Base-by-base conservation (phyloP, 2,888 invertebrate species). In the Zaprionus obscuricornis region DNA sequence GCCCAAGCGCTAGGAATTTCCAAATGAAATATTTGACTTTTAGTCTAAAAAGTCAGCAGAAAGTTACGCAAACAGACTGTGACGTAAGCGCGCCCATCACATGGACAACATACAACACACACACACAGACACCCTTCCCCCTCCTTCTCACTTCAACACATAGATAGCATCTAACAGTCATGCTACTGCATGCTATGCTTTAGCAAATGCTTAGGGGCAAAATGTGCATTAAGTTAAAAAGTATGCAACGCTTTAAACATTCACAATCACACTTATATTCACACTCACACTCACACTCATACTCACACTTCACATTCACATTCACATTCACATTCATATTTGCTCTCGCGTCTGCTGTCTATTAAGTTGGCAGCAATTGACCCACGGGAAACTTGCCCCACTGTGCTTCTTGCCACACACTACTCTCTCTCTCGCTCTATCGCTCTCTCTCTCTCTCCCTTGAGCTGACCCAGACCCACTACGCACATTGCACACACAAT, bases 11-110 rank as follows among this genome's bases (percentile, higher is more conserved):
- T 62, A 58, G 85, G 85, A 85, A 78, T 85, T 77, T 77, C 74
- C 74, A 85, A 78, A 85, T 78, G 77, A 78, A 78, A 85, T 78
- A 85, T 78, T 85, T 78, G 82, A 85, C 77, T 78, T 78, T 85
- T 68, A 77, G 76, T 76, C 76, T 68, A 81, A 73, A 76, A 81
- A 77, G 77, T 78, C 74, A 81, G 82, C 82, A 73, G 58, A 76
- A 81, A 81, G 67, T 84, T 76, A 47, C 52, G 51, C 74, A 81
- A 77, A 77, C 82, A 81, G 74, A 67, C 73, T 76, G 81, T 65
- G 50, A 63, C 68, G 59, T 50, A 57, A 66, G 33, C 71, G 36
- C 7, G 8, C 14, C 26, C 3, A 10, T 17, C 18, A n/a, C n/a
- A n/a, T 11, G n/a, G 1, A 17, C 11, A n/a, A 4, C 17, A n/a